Conservation (phyloP, 2,888 invertebrate species). For the Zonitis immaculata region DNA sequence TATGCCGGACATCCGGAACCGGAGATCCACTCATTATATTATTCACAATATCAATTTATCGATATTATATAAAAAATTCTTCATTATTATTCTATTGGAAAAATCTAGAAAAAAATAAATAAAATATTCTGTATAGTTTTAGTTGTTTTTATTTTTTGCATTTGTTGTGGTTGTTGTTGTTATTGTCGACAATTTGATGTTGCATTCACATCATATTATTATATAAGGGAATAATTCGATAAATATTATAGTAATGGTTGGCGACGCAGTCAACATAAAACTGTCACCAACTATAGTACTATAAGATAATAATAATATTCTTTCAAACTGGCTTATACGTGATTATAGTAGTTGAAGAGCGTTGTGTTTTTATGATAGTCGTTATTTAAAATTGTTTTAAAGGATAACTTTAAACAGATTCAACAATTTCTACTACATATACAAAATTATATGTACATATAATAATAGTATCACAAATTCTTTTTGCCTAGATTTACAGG, state of each 20-base stretch:
- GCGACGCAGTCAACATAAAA: slow-evolving; percentile 23
- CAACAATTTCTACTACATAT: too few relatives aligned
- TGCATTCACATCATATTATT: too few relatives aligned
- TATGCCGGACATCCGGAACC: slow-evolving; percentile 28
- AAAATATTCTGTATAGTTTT: too few relatives aligned
- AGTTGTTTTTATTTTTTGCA: too few relatives aligned
- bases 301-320: not conserved
- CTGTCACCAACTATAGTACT: slow-evolving; percentile 16
- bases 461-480: too few relatives aligned
- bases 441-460: too few relatives aligned
- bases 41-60: too few relatives aligned
- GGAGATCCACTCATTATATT: slow-evolving; percentile 32
- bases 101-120: too few relatives aligned
- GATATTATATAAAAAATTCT: too few relatives aligned
- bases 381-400: not conserved
- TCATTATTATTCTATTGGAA: too few relatives aligned
- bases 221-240: slow-evolving; percentile 3
- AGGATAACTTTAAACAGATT: slow-evolving; percentile 9
- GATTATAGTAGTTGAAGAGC: not conserved
- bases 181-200: not conserved
- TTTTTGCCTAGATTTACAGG: too few relatives aligned
- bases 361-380: not conserved
- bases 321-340: not conserved
- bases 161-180: too few relatives aligned
- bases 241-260: slow-evolving; percentile 20